Evolutionary conservation across 2,797 vertebrate species (phyloP).

Genomic region (Argyrosomus regius): DNA sequence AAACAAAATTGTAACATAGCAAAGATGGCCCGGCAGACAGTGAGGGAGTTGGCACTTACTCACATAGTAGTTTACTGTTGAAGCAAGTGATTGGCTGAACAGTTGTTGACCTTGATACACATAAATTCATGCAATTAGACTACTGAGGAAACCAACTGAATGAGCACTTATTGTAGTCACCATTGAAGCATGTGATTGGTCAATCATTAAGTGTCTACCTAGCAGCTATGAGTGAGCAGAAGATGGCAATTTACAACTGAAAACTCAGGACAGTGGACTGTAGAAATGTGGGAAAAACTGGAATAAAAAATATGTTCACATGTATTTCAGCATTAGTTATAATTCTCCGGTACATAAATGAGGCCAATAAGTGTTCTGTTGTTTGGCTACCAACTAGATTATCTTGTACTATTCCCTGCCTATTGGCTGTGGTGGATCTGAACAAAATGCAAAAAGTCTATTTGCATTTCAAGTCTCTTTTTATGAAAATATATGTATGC

Average conservation of each 20-base stretch:
- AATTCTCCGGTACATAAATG: conserved; percentile 13
- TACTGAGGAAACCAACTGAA: conserved; percentile 22
- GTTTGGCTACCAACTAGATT: conserved; percentile 16
- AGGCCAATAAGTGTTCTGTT: background rate
- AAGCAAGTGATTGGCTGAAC: conserved; percentile 37
- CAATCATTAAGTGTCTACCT: conserved; percentile 3
- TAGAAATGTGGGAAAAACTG: conserved; percentile 20
- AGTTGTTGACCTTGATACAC: conserved; percentile 41
- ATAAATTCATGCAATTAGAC: conserved; percentile 36
- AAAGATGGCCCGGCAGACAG: too few relatives aligned
- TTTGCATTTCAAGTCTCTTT: conserved; percentile 51
- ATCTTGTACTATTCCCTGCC: background rate
- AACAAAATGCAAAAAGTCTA: background rate
- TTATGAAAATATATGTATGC: conserved; percentile 56
- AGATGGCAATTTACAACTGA: background rate
- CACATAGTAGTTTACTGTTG: background rate
- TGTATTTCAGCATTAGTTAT: conserved; percentile 10
- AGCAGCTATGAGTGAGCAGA: conserved; percentile 8
- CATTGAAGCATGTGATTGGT: conserved; percentile 31
- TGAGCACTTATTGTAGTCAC: conserved; percentile 33
- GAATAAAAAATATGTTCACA: conserved; percentile 5
- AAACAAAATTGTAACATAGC: too few relatives aligned
- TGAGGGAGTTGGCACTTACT: too few relatives aligned
- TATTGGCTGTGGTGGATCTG: background rate
- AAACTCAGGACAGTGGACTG: background rate